Evolutionary conservation across 1,140 invertebrate species (phyloP).

Genomic region (Temnothorax curvispinosus): DNA sequence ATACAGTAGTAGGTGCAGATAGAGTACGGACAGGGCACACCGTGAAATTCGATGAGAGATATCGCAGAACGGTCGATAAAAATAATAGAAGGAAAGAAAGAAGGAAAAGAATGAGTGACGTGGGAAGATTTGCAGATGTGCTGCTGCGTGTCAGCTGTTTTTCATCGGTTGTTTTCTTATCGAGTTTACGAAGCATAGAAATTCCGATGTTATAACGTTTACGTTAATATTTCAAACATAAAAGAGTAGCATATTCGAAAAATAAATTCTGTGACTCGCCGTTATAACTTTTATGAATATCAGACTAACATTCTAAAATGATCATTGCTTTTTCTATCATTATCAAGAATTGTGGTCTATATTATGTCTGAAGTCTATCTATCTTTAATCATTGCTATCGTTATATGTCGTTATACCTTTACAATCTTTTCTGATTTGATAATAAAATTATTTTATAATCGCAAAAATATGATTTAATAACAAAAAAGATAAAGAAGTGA

Average conservation of each 20-base stretch:
- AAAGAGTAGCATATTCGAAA: background rate
- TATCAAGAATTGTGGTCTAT: background rate
- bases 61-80: background rate
- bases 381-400: background rate
- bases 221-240: background rate
- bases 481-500: background rate
- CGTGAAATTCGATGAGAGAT: conserved; percentile 14
- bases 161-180: background rate
- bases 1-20: background rate
- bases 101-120: background rate
- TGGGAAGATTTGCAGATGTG: conserved; percentile 1
- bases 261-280: background rate
- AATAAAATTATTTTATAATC: background rate
- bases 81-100: conserved; percentile 8
- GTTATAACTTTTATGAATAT: background rate
- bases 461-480: background rate
- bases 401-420: background rate
- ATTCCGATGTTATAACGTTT: background rate
- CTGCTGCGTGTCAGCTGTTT: background rate
- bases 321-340: background rate
- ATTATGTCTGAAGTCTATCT: background rate
- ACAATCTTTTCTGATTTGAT: background rate
- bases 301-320: too few species aligned
- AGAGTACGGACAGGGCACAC: background rate
- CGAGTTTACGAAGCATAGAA: background rate